Percentiles rank a stretch among this genome's conserved stretches.
These are phyloP conservation scores for Leptopilina syphax DNA, from an alignment of 2,888 invertebrate species.

Conservation along the genomic window DNA sequence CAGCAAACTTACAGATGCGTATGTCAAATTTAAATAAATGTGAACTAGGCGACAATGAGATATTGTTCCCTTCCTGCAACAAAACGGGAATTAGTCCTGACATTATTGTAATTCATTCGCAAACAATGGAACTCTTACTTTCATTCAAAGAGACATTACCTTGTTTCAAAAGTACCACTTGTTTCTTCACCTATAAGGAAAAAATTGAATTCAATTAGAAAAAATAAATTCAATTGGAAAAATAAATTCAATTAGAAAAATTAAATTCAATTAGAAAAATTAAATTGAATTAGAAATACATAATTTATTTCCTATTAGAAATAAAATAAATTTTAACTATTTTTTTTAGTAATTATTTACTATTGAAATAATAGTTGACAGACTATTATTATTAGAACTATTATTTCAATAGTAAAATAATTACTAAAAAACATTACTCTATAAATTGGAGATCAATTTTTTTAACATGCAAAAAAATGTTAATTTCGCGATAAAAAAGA, in stretches of 20 bases:
- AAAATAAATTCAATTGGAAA: not conserved
- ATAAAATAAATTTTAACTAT: too few relatives aligned
- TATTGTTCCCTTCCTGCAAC: constrained; percentile 33
- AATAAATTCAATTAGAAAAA: too few relatives aligned
- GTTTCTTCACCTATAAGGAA: not conserved
- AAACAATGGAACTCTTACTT: constrained; percentile 35
- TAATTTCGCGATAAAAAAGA: not conserved
- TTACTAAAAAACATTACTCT: too few relatives aligned
- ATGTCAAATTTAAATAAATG: constrained; percentile 32
- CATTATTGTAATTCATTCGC: constrained; percentile 30
- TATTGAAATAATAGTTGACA: too few relatives aligned
- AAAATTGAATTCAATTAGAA: not conserved
- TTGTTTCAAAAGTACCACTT: constrained; percentile 3
- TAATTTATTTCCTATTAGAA: too few relatives aligned
- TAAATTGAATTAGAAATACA: too few relatives aligned
- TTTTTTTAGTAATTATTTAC: too few relatives aligned
- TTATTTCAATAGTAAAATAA: too few relatives aligned
- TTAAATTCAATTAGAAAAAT: not conserved
- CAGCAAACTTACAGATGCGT: constrained; percentile 13
- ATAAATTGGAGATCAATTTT: too few relatives aligned
- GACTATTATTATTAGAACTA: too few relatives aligned
- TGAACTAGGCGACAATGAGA: constrained; percentile 30
- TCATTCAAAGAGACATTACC: not conserved
- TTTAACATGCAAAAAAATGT: too few relatives aligned
- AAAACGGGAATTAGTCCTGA: constrained; percentile 26